Base-by-base conservation (phyloP, 2,797 vertebrate species). In the Hippopotamyrus pictus region DNA sequence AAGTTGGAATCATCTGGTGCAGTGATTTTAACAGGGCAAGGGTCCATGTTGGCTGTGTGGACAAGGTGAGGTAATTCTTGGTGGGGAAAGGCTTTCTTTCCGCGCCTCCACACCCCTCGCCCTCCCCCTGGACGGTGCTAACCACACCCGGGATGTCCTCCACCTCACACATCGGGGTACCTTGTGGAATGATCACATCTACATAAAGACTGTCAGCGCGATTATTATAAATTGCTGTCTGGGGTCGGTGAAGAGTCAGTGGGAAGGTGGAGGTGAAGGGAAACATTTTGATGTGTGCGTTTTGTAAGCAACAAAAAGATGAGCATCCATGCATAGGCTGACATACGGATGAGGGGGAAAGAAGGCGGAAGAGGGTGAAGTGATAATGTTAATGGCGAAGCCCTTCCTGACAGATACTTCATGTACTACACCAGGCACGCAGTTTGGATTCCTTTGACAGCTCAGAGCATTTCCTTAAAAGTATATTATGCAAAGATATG, bases 41-140 rank as follows among this genome's bases (percentile, higher is more conserved):
- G 94, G 92, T n/a, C 69, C 92, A 93, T 92, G 92, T 91, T 93
- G 94, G 90, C 93, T 93, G 93, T 91, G 93, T 91, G 91, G 93
- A 91, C 92, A 90, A 95, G 94, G 94, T 95, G 93, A 92, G 92
- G 92, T 93, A 92, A 93, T 91, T 93, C 93, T 93, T 91, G 93
- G 90, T 92, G 93, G 93, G 94, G 90, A 91, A 92, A 91, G 95
- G 94, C 93, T 95, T 95, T 95, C 86, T 37, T 25, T 19, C 22
- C 84, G 73, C 57, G 3, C 8, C 54, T 83, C 29, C 73, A 53
- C 84, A 46, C 88, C 90, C 83, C 33, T 25, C 88, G 59, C 88
- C 91, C 51, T 1, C 90, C 86, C 54, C 91, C 91, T 73, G 88
- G 82, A 89, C 89, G 87, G 90, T 19, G 88, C 92, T 92, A 94